Base-by-base conservation (phyloP, 2,797 vertebrate species). In the Hafferia zeledoni region DNA sequence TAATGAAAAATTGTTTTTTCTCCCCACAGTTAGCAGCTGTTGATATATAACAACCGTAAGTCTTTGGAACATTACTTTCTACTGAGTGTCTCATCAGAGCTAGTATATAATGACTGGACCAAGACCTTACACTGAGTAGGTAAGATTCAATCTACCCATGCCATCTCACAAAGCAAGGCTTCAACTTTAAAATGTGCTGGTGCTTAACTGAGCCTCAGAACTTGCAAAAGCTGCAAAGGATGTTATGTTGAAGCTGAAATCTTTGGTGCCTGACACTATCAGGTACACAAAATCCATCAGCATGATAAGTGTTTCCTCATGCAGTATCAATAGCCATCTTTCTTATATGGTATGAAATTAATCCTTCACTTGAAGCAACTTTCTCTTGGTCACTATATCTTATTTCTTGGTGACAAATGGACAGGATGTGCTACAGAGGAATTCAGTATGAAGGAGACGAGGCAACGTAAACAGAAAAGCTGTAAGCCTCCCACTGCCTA, bases 381-480 rank as follows among this genome's bases (percentile, higher is more conserved):
- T 90, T 79, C 75, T 86, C 60, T 47, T 79, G 90, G 87, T 86
- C 95, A 89, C 89, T 93, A 6, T 93, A 95, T 96, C 93, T 96
- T 94, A 90, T 74, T 96, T 93, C 70, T 77, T 68, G 59, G 41
- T 94, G 85, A 95, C 67, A 89, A 92, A 96, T 75, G 68, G 78
- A 64, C 74, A 71, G 63, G 44, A 64, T 47, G 24, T 46, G 77
- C 49, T 35, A 30, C 20, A 67, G 74, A 86, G 80, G 67, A 74
- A 77, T 56, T 60, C 53, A 76, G 87, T 70, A 60, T 24, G 43
- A 77, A 91, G 63, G 77, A 94, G 70, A 87, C 1, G 24, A 81
- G 55, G 77, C 79, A 72, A 13, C 0, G 10, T 28, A 81, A 88
- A 76, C 23, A 75, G 83, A 60, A n/a, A 46, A 7, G 19, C 61